Conservation (phyloP, 2,113 vertebrate species). For the Triplophysa siluroides region DNA sequence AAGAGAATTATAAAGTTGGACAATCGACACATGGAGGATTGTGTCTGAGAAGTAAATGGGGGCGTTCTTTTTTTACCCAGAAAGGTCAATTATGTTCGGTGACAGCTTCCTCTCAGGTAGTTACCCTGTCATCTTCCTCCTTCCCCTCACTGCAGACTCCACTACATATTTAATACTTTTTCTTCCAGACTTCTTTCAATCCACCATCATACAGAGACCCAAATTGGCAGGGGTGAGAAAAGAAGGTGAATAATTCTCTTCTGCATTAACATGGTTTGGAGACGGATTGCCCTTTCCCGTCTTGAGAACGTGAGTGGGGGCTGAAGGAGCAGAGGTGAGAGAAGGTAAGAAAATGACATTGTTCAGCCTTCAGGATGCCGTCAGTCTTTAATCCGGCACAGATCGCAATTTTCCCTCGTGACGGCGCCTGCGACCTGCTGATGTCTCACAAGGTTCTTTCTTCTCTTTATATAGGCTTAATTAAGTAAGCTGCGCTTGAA, state of each 20-base stretch:
- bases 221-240: constrained; percentile 78
- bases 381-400: constrained; percentile 71
- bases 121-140: constrained; percentile 50
- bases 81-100: constrained; percentile 60
- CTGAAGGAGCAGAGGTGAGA: constrained; percentile 49
- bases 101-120: constrained; percentile 56
- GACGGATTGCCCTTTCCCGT: constrained; percentile 72
- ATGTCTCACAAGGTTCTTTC: constrained; percentile 67
- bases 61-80: constrained; percentile 40
- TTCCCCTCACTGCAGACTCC: constrained; percentile 64
- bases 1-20: constrained; percentile 65
- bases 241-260: constrained; percentile 82
- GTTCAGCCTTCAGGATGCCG: constrained; percentile 67
- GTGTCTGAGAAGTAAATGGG: constrained; percentile 54
- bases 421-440: constrained; percentile 67
- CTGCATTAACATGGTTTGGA: constrained; percentile 77
- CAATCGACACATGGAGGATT: constrained; percentile 36
- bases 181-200: constrained; percentile 70
- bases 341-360: constrained; percentile 65
- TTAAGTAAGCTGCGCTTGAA: constrained; percentile 78
- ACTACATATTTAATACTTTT: constrained; percentile 80
- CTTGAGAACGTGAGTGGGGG: constrained; percentile 57
- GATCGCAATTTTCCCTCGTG: constrained; percentile 73
- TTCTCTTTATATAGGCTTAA: constrained; percentile 70
- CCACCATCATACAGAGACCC: constrained; percentile 67